Evolutionary conservation across 2,113 vertebrate species (phyloP).

Genomic region (Stercorarius parasiticus): DNA sequence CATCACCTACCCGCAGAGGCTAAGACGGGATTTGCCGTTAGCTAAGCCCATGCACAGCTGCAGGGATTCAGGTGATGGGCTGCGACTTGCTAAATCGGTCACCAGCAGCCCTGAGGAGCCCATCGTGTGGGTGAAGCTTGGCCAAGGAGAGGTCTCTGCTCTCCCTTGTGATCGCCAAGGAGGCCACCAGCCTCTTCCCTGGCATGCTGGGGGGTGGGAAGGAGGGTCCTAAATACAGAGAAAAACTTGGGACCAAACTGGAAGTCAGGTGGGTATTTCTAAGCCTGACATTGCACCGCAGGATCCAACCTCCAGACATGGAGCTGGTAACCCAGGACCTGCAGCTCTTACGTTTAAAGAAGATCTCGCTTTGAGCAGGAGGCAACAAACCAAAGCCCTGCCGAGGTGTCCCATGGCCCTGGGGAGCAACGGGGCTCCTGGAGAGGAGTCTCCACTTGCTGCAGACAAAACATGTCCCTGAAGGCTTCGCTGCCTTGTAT

Average conservation of each 20-base stretch:
- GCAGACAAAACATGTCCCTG: background rate
- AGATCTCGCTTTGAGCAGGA: background rate
- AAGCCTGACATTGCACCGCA: rapidly evolving
- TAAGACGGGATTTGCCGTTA: background rate
- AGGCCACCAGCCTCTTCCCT: background rate
- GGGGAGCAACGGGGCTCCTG: rapidly evolving
- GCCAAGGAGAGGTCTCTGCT: background rate
- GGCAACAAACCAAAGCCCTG: background rate
- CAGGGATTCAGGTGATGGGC: background rate
- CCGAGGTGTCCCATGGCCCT: background rate
- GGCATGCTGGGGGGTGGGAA: rapidly evolving
- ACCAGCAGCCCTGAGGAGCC: background rate
- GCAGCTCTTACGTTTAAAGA: background rate
- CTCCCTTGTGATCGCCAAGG: background rate
- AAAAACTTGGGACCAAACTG: background rate
- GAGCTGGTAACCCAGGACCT: background rate
- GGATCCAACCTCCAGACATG: rapidly evolving
- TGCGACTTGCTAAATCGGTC: background rate
- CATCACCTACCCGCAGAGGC: background rate
- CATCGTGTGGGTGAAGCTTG: rapidly evolving
- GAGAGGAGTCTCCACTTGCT: background rate
- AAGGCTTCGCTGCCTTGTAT: rapidly evolving
- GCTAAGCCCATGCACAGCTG: background rate
- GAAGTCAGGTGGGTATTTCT: background rate
- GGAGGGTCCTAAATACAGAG: rapidly evolving